These are phyloP conservation scores for Mesaphorura yosii DNA, from an alignment of 1,140 invertebrate species.

Conservation along the genomic window DNA sequence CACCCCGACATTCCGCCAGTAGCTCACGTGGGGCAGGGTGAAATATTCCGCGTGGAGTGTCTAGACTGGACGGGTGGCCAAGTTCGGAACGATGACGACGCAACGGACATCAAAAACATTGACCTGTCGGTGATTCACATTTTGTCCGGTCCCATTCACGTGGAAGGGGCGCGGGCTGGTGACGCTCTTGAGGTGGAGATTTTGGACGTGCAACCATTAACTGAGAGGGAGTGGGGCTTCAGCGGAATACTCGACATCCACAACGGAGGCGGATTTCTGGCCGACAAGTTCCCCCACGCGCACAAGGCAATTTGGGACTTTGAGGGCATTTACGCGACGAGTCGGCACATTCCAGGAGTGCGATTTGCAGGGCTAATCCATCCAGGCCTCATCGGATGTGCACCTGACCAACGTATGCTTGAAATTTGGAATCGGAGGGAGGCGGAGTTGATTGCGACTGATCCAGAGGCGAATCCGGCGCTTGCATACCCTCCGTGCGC, in stretches of 20 bases:
- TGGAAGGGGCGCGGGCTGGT: slow-evolving; percentile 24
- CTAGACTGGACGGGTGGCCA: slow-evolving; percentile 21
- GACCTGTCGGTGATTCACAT: slow-evolving; percentile 7
- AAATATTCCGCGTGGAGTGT: slow-evolving; percentile 23
- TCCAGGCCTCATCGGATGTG: slow-evolving; percentile 20
- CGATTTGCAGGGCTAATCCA: slow-evolving; percentile 21
- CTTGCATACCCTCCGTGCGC: slow-evolving; percentile 8
- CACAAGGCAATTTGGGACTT: slow-evolving; percentile 26
- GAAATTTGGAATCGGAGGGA: slow-evolving; percentile 22
- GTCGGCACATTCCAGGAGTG: slow-evolving; percentile 25
- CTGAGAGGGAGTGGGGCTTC: slow-evolving; percentile 18
- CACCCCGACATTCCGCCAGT: slow-evolving; percentile 21
- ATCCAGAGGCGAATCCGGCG: slow-evolving; percentile 3
- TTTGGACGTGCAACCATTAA: slow-evolving; percentile 16
- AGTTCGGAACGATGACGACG: slow-evolving; percentile 19
- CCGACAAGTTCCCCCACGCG: background rate
- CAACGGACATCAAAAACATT: slow-evolving; percentile 6
- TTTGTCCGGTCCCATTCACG: slow-evolving; percentile 18
- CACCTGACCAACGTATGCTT: slow-evolving; percentile 13
- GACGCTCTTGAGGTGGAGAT: slow-evolving; percentile 26
- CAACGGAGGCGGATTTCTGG: slow-evolving; percentile 16
- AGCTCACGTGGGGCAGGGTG: slow-evolving; percentile 13
- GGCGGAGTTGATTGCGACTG: slow-evolving; percentile 6
- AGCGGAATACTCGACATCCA: slow-evolving; percentile 17
- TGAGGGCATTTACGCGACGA: slow-evolving; percentile 22